Base-by-base conservation (phyloP, 2,113 vertebrate genomes). In the Archocentrus centrarchus region DNA sequence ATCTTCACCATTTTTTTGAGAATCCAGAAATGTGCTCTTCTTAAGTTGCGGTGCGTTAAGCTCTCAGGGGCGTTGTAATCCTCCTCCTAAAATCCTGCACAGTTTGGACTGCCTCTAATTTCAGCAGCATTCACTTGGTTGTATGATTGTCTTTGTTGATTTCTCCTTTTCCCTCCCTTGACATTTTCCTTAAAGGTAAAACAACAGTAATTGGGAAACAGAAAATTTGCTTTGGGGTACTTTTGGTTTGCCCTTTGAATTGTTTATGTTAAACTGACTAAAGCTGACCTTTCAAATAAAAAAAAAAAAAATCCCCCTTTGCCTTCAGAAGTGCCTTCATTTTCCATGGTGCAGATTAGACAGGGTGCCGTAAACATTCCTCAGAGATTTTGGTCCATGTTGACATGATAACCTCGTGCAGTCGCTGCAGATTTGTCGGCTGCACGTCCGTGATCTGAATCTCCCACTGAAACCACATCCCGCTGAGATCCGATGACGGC, bases 11-110 rank as follows among this genome's bases (percentile, higher is more conserved):
- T 2, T 73, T 24, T 24, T 39, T 1, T 55, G 47, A 73, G 47
- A 73, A 55, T 73, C 32, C 68, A 73, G 68, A 73, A 73, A 55
- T 73, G 27, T 55, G 11, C 47, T 73, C 47, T 73, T 73, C 27
- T 35, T 73, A 73, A 73, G 27, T 55, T 73, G 30, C 2, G 8
- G 18, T n/a, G 47, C n/a, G 47, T 73, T 73, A 73, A 55, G 68
- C 27, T 73, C 68, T 73, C 68, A 14, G 68, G 68, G 47, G 68
- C 1, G 27, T n/a, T 55, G 44, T 73, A 73, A 73, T 73, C 68
- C 68, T 55, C 47, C 47, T 44, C 24, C 57, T 77, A 59, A 77
- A 55, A 55, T 14, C 27, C 39, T 37, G 27, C 20, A 11, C 53
- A 50, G 32, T 59, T 59, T 30, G 14, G n/a, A 59, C 18, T 59